A percentile compares a stretch with the other conserved stretches of the same genome.
Conservation (phyloP, 2,888 invertebrate species). For the Lottia gigantea region DNA sequence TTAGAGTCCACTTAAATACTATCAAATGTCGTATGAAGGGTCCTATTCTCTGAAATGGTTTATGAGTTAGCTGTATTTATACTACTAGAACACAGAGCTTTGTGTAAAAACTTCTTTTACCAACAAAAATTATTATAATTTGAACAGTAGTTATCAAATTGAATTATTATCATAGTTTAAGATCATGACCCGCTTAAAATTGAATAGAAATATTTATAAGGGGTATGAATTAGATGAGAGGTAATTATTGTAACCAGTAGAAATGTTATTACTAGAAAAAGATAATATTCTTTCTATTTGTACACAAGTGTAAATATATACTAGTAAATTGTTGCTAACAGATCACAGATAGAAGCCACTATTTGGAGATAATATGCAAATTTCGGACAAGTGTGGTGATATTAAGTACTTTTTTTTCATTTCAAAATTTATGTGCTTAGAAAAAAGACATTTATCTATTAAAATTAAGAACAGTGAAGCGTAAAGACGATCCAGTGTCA, state of each 20-base stretch:
- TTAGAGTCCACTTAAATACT: constrained; percentile 7
- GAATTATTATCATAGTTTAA: background rate
- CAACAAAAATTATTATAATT: constrained; percentile 9
- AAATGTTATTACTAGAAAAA: background rate
- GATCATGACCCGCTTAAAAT: background rate
- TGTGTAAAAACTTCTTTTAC: background rate
- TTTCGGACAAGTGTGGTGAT: no score
- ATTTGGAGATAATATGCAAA: background rate
- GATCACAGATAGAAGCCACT: background rate
- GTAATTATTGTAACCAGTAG: background rate
- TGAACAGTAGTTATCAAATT: constrained; percentile 5
- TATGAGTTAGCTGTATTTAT: constrained; percentile 2
- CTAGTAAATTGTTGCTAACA: background rate
- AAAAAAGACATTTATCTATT: no score
- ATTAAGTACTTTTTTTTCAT: no score
- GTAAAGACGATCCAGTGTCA: no score
- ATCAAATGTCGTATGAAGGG: constrained; percentile 8
- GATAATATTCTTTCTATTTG: background rate
- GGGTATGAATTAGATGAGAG: background rate
- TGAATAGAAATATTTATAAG: constrained; percentile 5
- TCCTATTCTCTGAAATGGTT: background rate
- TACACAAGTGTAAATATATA: background rate
- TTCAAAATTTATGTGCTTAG: no score
- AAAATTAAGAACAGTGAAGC: no score
- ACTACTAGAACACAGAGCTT: background rate